These are phyloP conservation scores for Argopecten irradians DNA, from an alignment of 1,140 invertebrate species.

Conservation along the genomic window DNA sequence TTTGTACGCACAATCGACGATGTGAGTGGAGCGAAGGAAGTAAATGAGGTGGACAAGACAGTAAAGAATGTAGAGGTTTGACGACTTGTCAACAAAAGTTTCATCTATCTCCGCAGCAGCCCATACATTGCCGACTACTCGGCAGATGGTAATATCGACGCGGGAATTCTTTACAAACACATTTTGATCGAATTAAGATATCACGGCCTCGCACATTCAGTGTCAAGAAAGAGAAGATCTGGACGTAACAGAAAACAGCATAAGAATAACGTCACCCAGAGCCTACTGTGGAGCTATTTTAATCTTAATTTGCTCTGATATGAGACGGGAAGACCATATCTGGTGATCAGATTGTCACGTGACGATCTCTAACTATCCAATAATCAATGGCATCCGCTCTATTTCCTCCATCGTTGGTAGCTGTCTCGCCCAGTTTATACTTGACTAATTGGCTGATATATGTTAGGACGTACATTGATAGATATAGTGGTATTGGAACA, in stretches of 20 bases:
- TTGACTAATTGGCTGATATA: not conserved
- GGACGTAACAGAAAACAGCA: not conserved
- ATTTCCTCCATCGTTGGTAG: not conserved
- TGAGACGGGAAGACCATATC: not conserved
- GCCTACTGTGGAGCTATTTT: not conserved
- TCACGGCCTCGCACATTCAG: not conserved
- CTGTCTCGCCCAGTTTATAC: not conserved
- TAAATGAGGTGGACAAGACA: not conserved
- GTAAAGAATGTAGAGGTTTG: not conserved
- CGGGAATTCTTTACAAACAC: not conserved
- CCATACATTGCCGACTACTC: not conserved
- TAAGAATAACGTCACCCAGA: not conserved
- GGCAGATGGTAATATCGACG: slow-evolving; percentile 5
- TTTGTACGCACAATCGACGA: not conserved
- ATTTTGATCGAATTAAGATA: slow-evolving; percentile 23
- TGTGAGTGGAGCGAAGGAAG: not conserved
- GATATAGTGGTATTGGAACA: not conserved
- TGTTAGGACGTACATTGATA: not conserved
- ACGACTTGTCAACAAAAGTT: not conserved
- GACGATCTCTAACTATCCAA: not conserved
- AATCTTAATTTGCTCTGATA: not conserved
- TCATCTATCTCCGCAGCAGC: not conserved
- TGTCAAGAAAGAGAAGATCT: not conserved
- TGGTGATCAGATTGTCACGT: not conserved
- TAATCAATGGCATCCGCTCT: not conserved